These are phyloP conservation scores for Lutjanus erythropterus DNA, from an alignment of 2,113 vertebrate species.

Conservation along the genomic window DNA sequence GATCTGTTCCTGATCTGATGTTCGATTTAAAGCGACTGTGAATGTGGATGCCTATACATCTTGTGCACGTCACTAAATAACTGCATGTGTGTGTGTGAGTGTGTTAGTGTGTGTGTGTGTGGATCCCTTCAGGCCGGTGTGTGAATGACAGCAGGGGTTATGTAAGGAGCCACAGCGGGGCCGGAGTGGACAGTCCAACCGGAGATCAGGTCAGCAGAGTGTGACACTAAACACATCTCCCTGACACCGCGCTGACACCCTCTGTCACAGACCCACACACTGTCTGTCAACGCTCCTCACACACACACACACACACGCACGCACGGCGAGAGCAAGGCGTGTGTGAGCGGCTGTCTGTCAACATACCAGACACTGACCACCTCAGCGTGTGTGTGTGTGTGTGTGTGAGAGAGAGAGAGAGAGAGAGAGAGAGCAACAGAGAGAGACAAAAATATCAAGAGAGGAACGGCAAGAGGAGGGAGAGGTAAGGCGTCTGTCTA, in stretches of 20 bases:
- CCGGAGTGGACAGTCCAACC: constrained; percentile 86
- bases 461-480: constrained; percentile 31
- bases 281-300: constrained; percentile 79
- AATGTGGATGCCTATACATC: constrained; percentile 43
- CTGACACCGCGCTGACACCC: constrained; percentile 87
- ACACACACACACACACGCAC: constrained; percentile 48
- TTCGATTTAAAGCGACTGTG: constrained; percentile 6
- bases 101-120: constrained; percentile 6
- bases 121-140: constrained; percentile 80
- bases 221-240: constrained; percentile 88
- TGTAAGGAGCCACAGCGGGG: constrained; percentile 87
- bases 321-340: constrained; percentile 50
- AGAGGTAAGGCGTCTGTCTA: constrained; percentile 46
- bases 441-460: constrained; percentile 72
- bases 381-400: constrained; percentile 17
- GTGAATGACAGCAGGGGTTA: constrained; percentile 88
- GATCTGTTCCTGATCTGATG: constrained; percentile 21
- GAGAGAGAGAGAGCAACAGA: constrained; percentile 60
- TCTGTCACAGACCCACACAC: constrained; percentile 85
- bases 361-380: constrained; percentile 71
- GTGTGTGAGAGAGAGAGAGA: constrained; percentile 18
- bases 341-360: constrained; percentile 78
- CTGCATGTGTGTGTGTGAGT: constrained; percentile 7
- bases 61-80: constrained; percentile 41
- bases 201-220: constrained; percentile 89